Conservation (phyloP, 2,888 invertebrate genomes). For the Drosophila niveifrons region DNA sequence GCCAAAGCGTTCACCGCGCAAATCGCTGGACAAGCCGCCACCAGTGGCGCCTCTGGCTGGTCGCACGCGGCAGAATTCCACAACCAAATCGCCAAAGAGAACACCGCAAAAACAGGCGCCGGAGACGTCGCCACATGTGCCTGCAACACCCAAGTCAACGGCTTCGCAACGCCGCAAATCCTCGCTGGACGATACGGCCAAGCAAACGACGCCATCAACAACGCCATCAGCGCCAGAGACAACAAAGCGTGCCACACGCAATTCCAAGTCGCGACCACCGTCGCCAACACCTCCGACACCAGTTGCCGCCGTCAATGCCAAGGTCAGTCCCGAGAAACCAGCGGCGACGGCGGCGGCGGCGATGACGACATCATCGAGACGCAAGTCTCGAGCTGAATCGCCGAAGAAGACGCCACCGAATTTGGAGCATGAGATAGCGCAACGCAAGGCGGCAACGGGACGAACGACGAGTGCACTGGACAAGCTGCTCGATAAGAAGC, state of each 20-base stretch:
- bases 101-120: constrained; percentile 63
- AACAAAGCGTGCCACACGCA: constrained; percentile 70
- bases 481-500: constrained; percentile 87
- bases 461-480: constrained; percentile 86
- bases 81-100: constrained; percentile 74
- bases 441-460: constrained; percentile 81
- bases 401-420: constrained; percentile 69
- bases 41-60: constrained; percentile 31
- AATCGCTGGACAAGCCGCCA: constrained; percentile 68
- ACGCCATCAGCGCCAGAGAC: constrained; percentile 28
- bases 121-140: constrained; percentile 34
- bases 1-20: constrained; percentile 78
- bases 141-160: constrained; percentile 19
- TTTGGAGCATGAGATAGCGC: constrained; percentile 83
- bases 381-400: constrained; percentile 66
- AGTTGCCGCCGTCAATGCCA: constrained; percentile 18
- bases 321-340: constrained; percentile 56
- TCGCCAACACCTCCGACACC: constrained; percentile 22
- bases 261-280: constrained; percentile 72
- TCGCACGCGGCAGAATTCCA: constrained; percentile 66
- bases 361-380: constrained; percentile 25
- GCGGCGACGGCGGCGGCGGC: not conserved
- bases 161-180: constrained; percentile 65
- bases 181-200: constrained; percentile 77
- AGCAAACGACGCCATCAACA: constrained; percentile 21